Percentiles rank a stretch among this genome's conserved stretches.
These are phyloP conservation scores for Oryzaephilus surinamensis DNA, from an alignment of 1,140 invertebrate species.

Conservation along the genomic window DNA sequence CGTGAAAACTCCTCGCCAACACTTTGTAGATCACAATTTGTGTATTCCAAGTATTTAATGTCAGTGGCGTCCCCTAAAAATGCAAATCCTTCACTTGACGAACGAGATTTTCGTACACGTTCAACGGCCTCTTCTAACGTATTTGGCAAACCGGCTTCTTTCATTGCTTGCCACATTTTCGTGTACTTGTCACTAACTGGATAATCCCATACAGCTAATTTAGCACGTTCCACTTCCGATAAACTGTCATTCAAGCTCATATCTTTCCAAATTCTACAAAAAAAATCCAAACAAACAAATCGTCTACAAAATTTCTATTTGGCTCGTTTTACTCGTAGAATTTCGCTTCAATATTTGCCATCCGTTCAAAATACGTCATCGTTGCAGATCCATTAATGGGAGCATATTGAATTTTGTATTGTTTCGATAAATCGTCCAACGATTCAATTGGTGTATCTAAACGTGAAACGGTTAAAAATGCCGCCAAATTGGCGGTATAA, in stretches of 20 bases:
- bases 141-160: slow-evolving; percentile 71
- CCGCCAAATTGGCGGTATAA: slow-evolving; percentile 94
- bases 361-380: slow-evolving; percentile 89
- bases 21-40: slow-evolving; percentile 81
- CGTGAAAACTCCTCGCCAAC: slow-evolving; percentile 93
- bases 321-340: slow-evolving; percentile 77
- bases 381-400: slow-evolving; percentile 74
- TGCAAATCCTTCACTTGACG: slow-evolving; percentile 75
- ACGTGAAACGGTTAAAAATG: slow-evolving; percentile 85
- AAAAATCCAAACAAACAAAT: slow-evolving; percentile 3
- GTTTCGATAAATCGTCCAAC: slow-evolving; percentile 84
- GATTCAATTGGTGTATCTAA: slow-evolving; percentile 88
- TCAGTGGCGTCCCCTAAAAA: slow-evolving; percentile 91
- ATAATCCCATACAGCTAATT: slow-evolving; percentile 97
- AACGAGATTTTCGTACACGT: slow-evolving; percentile 62
- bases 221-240: slow-evolving; percentile 76
- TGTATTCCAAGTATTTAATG: slow-evolving; percentile 74
- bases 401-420: slow-evolving; percentile 92
- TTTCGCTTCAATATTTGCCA: slow-evolving; percentile 87
- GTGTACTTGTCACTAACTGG: slow-evolving; percentile 97
- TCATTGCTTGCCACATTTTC: slow-evolving; percentile 97
- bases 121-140: slow-evolving; percentile 65
- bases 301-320: background rate
- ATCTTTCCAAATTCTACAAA: slow-evolving; percentile 88
- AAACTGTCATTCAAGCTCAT: slow-evolving; percentile 93